Evolutionary conservation across 2,113 vertebrate species (phyloP), one percentile per base, ranked within the genome.

Genomic region (Paraplagusia blochii): DNA sequence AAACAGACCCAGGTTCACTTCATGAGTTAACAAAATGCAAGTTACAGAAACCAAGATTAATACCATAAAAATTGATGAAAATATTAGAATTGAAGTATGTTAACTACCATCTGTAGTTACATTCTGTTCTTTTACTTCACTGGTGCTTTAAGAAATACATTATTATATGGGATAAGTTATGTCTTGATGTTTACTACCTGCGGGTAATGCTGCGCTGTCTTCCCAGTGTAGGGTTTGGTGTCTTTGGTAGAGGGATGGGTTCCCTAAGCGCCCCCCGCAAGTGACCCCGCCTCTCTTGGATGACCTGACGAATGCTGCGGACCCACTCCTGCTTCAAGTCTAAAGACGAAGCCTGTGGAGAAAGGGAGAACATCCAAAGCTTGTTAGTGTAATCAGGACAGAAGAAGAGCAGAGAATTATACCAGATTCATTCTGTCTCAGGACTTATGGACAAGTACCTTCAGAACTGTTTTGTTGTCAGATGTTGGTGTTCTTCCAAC

Each of bases 321-420:
- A 99, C 96, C 97, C 97, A 99, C 63, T 99, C 97, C 86, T 99
- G 96, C 87, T 99, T 99, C 66, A 95, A 93, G 86, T 98, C 97
- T 77, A 99, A 84, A 40, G 88, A 98, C n/a, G 95, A 91, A 5
- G 96, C 97, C 97, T 99, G 68, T 0, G 14, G 16, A 7, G 8
- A 17, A 34, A 36, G 7, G 0, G 4, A 49, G 13, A 4, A 1
- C 46, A 46, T 16, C 17, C 10, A 13, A 1, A 40, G 13, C 10
- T 11, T 1, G 13, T 13, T 1, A 40, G 38, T 12, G 4, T 40
- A 40, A 13, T 13, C 10, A 13, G 11, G 13, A 40, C 11, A 5
- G 13, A 11, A 12, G 38, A 40, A 8, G 10, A 40, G 11, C 9
- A 11, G 38, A 40, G 4, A 12, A 11, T 40, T 40, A 40, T n/a